Percentiles rank a stretch among this genome's conserved stretches.
Evolutionary conservation across 1,140 invertebrate species (phyloP).

Genomic region (Euborellia annulipes): DNA sequence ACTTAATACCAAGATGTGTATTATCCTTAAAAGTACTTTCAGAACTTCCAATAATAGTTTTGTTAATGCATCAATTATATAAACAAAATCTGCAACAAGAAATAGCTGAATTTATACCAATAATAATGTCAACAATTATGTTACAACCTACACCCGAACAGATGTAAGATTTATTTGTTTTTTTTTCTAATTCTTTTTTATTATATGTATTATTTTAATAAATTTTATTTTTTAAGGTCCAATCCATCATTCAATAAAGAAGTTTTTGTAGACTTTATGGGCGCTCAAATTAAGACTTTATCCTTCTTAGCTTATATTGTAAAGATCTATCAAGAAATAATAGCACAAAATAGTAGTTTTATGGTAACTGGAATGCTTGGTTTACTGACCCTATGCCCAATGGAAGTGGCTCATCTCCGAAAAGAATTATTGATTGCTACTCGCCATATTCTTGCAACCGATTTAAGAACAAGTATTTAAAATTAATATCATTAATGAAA

Average conservation of each 20-base stretch:
- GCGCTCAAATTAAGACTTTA: constrained; percentile 90
- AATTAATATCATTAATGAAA: too few species aligned
- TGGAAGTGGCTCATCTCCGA: constrained; percentile 83
- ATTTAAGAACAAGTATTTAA: constrained; percentile 61
- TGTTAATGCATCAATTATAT: constrained; percentile 94
- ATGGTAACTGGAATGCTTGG: constrained; percentile 88
- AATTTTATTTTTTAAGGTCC: constrained; percentile 34
- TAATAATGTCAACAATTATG: constrained; percentile 86
- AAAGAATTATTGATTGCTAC: constrained; percentile 89
- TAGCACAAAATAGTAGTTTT: constrained; percentile 56
- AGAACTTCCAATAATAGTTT: constrained; percentile 91
- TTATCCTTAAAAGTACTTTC: constrained; percentile 88
- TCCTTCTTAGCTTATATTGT: constrained; percentile 94
- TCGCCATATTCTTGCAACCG: constrained; percentile 84
- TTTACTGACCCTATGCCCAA: constrained; percentile 74
- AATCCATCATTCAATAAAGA: constrained; percentile 81
- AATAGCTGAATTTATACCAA: constrained; percentile 86
- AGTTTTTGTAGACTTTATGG: constrained; percentile 95
- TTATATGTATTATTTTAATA: too few species aligned
- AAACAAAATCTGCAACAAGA: constrained; percentile 88
- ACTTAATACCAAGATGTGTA: constrained; percentile 78
- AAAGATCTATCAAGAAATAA: constrained; percentile 75
- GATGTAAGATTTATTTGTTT: too few species aligned
- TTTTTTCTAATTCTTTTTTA: too few species aligned
- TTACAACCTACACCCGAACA: constrained; percentile 69